Percentiles rank a stretch among this genome's conserved stretches.
Conservation (phyloP, 2,888 invertebrate species). For the Rhingia rostrata region DNA sequence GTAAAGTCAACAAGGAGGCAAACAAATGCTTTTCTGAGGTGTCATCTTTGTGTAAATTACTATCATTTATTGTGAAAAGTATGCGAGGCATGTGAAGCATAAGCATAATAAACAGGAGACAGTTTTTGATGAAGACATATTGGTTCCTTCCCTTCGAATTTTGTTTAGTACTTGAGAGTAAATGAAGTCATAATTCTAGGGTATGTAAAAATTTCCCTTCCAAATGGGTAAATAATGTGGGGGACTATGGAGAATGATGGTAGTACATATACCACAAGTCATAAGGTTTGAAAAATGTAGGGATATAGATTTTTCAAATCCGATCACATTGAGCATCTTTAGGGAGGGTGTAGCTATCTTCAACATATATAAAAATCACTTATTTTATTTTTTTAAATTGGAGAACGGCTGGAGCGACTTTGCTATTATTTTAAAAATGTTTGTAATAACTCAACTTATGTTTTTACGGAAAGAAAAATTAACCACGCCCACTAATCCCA, state of each 20-base stretch:
- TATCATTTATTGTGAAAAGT: slow-evolving; percentile 15
- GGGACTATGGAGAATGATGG: not conserved
- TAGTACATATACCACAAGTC: too few relatives aligned
- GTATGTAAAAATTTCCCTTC: slow-evolving; percentile 6
- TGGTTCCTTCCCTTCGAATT: slow-evolving; percentile 18
- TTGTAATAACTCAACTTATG: too few relatives aligned
- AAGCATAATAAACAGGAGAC: slow-evolving; percentile 14
- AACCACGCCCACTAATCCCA: too few relatives aligned
- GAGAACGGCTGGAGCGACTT: too few relatives aligned
- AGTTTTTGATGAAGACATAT: slow-evolving; percentile 50
- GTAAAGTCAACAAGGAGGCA: slow-evolving; percentile 6
- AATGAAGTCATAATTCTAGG: slow-evolving; percentile 21
- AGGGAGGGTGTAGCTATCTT: too few relatives aligned
- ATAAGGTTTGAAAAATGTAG: too few relatives aligned
- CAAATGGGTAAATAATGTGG: not conserved
- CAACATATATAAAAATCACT: too few relatives aligned
- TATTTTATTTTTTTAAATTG: too few relatives aligned
- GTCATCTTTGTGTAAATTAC: slow-evolving; percentile 21
- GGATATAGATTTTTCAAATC: too few relatives aligned
- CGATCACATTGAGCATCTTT: too few relatives aligned
- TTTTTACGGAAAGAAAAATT: too few relatives aligned
- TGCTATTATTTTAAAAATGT: too few relatives aligned
- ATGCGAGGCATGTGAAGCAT: slow-evolving; percentile 9
- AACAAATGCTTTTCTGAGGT: slow-evolving; percentile 25
- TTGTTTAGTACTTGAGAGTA: slow-evolving; percentile 17